Percentiles rank a stretch among this genome's conserved stretches.
Conservation (phyloP, 2,113 vertebrate species). For the Poeciliopsis occidentalis region DNA sequence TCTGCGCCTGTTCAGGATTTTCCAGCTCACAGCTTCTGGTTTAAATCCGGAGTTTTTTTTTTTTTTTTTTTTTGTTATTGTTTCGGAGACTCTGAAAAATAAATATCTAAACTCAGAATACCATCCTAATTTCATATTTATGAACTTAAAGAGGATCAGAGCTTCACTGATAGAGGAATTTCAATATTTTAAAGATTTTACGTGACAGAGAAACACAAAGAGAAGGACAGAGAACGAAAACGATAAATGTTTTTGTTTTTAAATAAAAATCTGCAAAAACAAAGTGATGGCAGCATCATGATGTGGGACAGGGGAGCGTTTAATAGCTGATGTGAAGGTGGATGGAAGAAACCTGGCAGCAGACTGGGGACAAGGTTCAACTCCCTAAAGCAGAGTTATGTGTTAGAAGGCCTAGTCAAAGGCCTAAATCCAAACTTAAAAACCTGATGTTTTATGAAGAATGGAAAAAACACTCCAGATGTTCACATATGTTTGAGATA, state of each 20-base stretch:
- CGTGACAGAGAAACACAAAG: too few species aligned
- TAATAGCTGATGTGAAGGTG: too few species aligned
- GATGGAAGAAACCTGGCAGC: too few species aligned
- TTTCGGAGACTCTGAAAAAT: too few species aligned
- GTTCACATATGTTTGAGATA: not conserved
- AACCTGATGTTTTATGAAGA: not conserved
- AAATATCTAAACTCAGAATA: too few species aligned
- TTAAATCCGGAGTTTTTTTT: constrained; percentile 6
- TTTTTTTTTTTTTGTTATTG: not conserved
- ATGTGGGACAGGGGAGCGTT: not conserved
- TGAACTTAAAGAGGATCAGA: not conserved
- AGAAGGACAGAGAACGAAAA: too few species aligned
- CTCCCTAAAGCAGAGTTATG: not conserved
- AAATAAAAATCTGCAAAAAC: too few species aligned
- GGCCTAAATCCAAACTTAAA: not conserved
- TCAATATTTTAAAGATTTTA: not conserved
- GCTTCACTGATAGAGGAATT: not conserved
- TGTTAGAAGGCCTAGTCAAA: not conserved
- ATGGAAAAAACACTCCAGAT: not conserved
- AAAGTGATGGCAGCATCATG: not conserved
- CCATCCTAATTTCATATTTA: not conserved
- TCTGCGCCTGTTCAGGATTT: not conserved
- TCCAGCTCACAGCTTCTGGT: constrained; percentile 14
- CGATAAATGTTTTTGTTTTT: too few species aligned
- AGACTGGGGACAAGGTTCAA: too few species aligned